These are phyloP conservation scores for Elmis aenea DNA, from an alignment of 2,888 invertebrate genomes.

Conservation along the genomic window DNA sequence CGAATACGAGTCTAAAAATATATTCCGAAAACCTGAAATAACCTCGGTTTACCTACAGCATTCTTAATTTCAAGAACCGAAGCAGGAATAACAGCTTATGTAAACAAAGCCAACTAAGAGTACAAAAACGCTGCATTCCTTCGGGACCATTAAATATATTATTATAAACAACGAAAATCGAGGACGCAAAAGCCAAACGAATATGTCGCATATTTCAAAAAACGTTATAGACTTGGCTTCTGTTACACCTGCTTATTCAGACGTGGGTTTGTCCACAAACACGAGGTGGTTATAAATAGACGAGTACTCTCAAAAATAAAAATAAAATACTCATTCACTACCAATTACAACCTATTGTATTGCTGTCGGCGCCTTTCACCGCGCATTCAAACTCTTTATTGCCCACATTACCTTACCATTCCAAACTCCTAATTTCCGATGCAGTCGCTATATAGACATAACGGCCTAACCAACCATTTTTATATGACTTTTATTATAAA, in stretches of 20 bases:
- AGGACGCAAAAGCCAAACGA: neutral
- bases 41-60: constrained; percentile 16
- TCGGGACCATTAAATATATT: too few species aligned
- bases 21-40: constrained; percentile 25
- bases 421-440: too few species aligned
- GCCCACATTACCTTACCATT: neutral
- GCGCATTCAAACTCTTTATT: neutral
- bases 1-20: too few species aligned
- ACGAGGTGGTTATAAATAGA: constrained; percentile 9
- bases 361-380: neutral
- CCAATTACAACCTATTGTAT: neutral
- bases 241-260: constrained; percentile 5
- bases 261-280: constrained; percentile 4
- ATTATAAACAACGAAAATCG: neutral
- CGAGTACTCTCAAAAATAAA: constrained; percentile 4
- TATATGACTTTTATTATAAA: too few species aligned
- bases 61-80: constrained; percentile 11
- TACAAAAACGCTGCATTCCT: too few species aligned
- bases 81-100: neutral
- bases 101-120: too few species aligned
- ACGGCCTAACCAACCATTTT: too few species aligned
- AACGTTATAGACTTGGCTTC: neutral
- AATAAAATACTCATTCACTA: constrained; percentile 9
- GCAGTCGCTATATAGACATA: too few species aligned
- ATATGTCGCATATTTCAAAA: neutral